A percentile compares a stretch with the other conserved stretches of the same genome.
Evolutionary conservation across 1,140 invertebrate genomes (phyloP).

Genomic region (Aricia agestis): DNA sequence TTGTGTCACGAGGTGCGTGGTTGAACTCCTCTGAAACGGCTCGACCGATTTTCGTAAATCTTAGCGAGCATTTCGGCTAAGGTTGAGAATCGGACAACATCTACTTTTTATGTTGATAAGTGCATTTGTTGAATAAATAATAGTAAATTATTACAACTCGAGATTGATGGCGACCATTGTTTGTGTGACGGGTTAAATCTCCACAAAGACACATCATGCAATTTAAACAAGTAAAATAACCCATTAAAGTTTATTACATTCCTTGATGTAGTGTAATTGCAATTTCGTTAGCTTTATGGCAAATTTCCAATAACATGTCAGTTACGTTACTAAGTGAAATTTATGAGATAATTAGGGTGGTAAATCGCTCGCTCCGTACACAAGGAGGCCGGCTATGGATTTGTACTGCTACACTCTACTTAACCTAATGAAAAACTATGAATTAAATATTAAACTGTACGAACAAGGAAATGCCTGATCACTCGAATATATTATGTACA

Average conservation of each 20-base stretch:
- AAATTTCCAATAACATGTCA: constrained; percentile 66
- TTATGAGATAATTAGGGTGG: constrained; percentile 66
- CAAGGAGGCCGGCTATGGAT: constrained; percentile 47
- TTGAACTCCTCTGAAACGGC: too few species aligned
- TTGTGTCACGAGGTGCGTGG: too few species aligned
- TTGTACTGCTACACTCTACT: constrained; percentile 31
- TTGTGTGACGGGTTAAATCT: too few species aligned
- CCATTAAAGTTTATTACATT: constrained; percentile 23
- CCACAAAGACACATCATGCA: background rate
- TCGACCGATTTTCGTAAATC: too few species aligned
- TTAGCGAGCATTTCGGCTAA: too few species aligned
- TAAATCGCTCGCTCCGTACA: constrained; percentile 53
- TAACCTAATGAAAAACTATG: constrained; percentile 22
- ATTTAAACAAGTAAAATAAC: constrained; percentile 11
- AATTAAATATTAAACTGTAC: constrained; percentile 18
- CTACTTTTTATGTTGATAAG: too few species aligned
- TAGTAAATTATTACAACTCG: too few species aligned
- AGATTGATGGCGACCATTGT: too few species aligned
- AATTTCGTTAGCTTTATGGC: constrained; percentile 43
- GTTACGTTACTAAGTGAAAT: constrained; percentile 67
- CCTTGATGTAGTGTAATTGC: constrained; percentile 27
- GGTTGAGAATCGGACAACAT: too few species aligned
- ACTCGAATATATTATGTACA: background rate
- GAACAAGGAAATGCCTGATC: background rate
- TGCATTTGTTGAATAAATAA: too few species aligned